Evolutionary conservation across 2,888 invertebrate genomes (phyloP).

Genomic region (Agrochola circellaris): DNA sequence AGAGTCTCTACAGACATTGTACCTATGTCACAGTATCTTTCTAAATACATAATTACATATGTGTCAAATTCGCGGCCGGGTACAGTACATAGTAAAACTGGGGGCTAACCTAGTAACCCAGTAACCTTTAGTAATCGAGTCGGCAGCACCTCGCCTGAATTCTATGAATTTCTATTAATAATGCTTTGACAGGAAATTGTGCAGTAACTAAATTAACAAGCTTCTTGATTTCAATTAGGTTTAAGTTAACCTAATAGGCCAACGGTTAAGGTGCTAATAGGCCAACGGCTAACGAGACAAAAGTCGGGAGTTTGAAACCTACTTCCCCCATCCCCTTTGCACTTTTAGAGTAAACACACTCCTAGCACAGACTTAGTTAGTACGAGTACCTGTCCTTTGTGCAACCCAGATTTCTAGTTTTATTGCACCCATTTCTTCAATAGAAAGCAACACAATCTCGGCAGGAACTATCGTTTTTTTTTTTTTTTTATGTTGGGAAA

Average conservation of each 20-base stretch:
- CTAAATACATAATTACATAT: no score
- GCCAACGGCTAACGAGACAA: neutral
- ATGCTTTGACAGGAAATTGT: slow-evolving; percentile 20
- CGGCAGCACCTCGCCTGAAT: slow-evolving; percentile 21
- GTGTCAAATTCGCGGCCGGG: slow-evolving; percentile 7
- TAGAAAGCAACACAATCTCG: neutral
- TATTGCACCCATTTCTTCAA: neutral
- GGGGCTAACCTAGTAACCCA: slow-evolving; percentile 38
- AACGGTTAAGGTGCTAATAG: neutral
- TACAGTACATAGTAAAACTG: slow-evolving; percentile 1
- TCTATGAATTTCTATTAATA: slow-evolving; percentile 42
- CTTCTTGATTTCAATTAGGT: neutral
- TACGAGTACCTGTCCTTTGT: neutral
- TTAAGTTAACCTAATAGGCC: neutral
- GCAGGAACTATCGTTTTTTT: no score
- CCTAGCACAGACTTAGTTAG: neutral
- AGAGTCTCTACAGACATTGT: no score
- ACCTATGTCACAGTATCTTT: no score
- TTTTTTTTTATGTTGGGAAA: no score
- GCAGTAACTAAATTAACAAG: slow-evolving; percentile 21
- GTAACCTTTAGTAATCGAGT: slow-evolving; percentile 39
- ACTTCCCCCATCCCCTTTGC: neutral
- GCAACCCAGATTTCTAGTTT: neutral
- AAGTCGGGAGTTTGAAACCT: neutral
- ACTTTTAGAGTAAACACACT: neutral